Evolutionary conservation across 35 echinoderm and acorn worm species (phyloP), one percentile per base, ranked within the genome.

Genomic region (Eucidaris tribuloides): DNA sequence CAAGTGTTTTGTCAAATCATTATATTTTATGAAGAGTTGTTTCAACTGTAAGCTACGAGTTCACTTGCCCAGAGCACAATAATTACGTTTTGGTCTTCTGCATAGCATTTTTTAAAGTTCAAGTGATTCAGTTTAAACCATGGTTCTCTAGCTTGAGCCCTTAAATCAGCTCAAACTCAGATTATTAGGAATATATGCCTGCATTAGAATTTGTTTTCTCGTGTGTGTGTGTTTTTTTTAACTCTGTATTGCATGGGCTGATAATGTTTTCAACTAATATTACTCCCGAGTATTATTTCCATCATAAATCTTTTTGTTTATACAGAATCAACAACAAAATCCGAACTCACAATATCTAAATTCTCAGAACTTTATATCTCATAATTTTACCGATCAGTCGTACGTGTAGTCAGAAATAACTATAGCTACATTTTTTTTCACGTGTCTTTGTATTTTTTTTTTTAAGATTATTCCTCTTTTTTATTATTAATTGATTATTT

Each of bases 341-440:
- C 79, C 58, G 58, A 93, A 88, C 91, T 93, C 91, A 93, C 91
- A 93, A 93, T 93, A 93, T 93, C 87, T 93, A 93, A 93, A 93
- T 88, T 93, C 87, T 93, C 61, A 88, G 81, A 88, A 88, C 78
- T 79, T 88, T 80, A 80, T 80, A 58, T 88, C 77, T 88, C 85
- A 81, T 81, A 88, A 81, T 88, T 88, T 60, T 80, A 81, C 77
- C 80, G 56, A 79, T 80, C 77, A 88, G 78, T 74, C 38, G 68
- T 74, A 74, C 35, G 38, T 42, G 44, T 64, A 64, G 41, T 74
- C 38, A 40, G 25, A 72, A 39, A n/a, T n/a, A n/a, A n/a, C n/a
- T n/a, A 43, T 42, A 40, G 38, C 38, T 33, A 42, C 38, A 33
- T 42, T 74, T 42, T 74, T 74, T 40, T 74, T 42, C 68, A 74